phyloP scores from a whole-genome alignment of 1,140 invertebrate species.

The Cydia pomonella region DNA sequence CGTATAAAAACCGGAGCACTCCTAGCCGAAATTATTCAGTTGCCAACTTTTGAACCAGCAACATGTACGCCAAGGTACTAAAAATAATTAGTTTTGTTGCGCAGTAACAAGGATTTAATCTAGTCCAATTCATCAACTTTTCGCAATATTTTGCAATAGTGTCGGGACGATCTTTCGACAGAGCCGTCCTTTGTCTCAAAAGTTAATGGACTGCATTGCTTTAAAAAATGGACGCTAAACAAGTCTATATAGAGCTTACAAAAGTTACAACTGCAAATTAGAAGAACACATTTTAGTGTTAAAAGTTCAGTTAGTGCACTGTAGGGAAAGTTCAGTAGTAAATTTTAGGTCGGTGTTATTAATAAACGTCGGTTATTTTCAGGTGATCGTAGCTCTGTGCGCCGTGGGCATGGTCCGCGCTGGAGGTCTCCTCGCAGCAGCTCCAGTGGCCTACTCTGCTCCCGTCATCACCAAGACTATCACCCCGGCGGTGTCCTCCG shows the following conservation, averaged over 20 bases:
- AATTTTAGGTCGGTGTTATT: constrained; percentile 7
- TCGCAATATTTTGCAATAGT: constrained; percentile 28
- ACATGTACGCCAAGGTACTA: constrained; percentile 78
- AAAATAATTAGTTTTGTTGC: constrained; percentile 10
- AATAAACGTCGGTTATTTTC: constrained; percentile 21
- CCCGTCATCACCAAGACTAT: constrained; percentile 34
- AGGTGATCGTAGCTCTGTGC: constrained; percentile 41
- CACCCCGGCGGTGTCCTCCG: constrained; percentile 50
- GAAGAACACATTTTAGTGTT: constrained; percentile 2
- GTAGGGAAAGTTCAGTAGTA: constrained; percentile 1
- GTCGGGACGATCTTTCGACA: constrained; percentile 24
- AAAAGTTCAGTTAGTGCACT: background rate
- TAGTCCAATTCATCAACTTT: constrained; percentile 27
- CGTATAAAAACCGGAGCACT: constrained; percentile 69
- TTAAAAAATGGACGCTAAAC: constrained; percentile 7
- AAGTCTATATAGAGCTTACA: constrained; percentile 8
- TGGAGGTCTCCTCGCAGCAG: constrained; percentile 39
- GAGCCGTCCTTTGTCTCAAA: constrained; percentile 30
- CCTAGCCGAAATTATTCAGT: constrained; percentile 73
- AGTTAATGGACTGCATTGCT: constrained; percentile 25
- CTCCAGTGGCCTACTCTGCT: constrained; percentile 40
- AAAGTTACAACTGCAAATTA: constrained; percentile 28
- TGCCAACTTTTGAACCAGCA: constrained; percentile 71
- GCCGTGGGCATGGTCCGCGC: constrained; percentile 40
- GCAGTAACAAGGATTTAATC: constrained; percentile 9